Base-by-base conservation (phyloP, 2,888 invertebrate genomes). In the Schizaphis graminum region DNA sequence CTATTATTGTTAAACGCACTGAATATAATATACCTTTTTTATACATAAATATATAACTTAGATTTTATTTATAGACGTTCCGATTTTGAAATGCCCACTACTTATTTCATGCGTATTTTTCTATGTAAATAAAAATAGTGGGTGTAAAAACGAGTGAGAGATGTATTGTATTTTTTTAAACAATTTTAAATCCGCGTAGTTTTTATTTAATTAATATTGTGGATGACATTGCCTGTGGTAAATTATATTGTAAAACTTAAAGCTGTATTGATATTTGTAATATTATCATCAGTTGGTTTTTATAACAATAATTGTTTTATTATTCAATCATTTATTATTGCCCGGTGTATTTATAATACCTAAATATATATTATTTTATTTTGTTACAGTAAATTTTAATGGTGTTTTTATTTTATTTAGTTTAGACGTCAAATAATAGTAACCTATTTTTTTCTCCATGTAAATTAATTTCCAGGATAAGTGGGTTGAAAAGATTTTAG, bases 311-410 rank as follows among this genome's bases (percentile, higher is more conserved):
- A 89, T 93, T 90, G 91, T 94, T 94, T 90, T 90, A 90, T 93
- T 91, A 86, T 94, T 94, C 90, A 91, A 94, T 91, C n/a, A 86
- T 90, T 94, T 90, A 91, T 90, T 94, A 86, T 86, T 94, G 41
- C 13, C 94, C 53, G 49, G 85, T 94, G 91, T 90, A 94, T 94
- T 94, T 94, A 93, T 94, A 90, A 85, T 86, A 90, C 90, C 77
- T 67, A 86, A 90, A 91, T 90, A 94, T 94, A 94, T 94, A 94
- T 91, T 94, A 94, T 91, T 90, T 94, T 94, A 94, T 94, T 94
- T 94, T 94, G 94, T 94, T 94, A 94, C 77, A 90, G 35, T 90
- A 61, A 91, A 47, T 13, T 49, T 90, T n/a, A 13, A 87, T 16
- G 7, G 67, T 87, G 67, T 87, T 92, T 87, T 67, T 92, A 56